phyloP scores from a whole-genome alignment of 1,140 invertebrate genomes.

The Dinothrombium tinctorium region DNA sequence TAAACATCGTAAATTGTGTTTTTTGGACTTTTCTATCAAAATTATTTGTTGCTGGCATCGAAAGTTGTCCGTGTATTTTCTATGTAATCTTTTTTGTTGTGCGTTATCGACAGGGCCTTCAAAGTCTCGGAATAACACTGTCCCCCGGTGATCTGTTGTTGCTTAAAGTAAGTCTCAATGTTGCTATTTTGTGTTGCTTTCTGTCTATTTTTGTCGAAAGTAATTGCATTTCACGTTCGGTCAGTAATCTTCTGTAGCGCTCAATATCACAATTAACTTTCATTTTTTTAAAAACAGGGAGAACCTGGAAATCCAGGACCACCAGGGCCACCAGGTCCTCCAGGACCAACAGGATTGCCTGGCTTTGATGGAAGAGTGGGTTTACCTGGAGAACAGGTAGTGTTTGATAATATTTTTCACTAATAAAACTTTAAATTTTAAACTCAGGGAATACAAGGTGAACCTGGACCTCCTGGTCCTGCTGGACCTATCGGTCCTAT shows the following conservation, averaged over 20 bases:
- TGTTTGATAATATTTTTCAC: too few species aligned
- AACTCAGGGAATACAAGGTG: slow-evolving; percentile 8
- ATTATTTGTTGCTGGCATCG: too few species aligned
- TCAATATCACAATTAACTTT: neutral
- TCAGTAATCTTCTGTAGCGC: neutral
- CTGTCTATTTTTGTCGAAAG: neutral
- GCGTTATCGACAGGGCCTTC: too few species aligned
- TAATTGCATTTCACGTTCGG: neutral
- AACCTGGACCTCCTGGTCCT: slow-evolving; percentile 13
- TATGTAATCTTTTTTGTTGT: too few species aligned
- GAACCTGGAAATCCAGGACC: slow-evolving; percentile 52
- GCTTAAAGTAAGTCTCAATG: slow-evolving; percentile 14
- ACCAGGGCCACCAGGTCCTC: slow-evolving; percentile 37
- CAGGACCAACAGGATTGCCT: slow-evolving; percentile 50
- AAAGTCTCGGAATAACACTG: slow-evolving; percentile 15
- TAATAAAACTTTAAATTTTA: neutral
- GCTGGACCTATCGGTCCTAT: slow-evolving; percentile 13
- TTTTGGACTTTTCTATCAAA: too few species aligned
- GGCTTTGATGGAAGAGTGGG: slow-evolving; percentile 46
- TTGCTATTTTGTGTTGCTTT: neutral
- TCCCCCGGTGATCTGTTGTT: slow-evolving; percentile 16
- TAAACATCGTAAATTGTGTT: too few species aligned
- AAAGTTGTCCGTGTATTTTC: too few species aligned
- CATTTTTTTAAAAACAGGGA: slow-evolving; percentile 30
- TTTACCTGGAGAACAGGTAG: slow-evolving; percentile 16